Conservation (phyloP, 2,797 vertebrate genomes). For the Anisognathus igniventris region DNA sequence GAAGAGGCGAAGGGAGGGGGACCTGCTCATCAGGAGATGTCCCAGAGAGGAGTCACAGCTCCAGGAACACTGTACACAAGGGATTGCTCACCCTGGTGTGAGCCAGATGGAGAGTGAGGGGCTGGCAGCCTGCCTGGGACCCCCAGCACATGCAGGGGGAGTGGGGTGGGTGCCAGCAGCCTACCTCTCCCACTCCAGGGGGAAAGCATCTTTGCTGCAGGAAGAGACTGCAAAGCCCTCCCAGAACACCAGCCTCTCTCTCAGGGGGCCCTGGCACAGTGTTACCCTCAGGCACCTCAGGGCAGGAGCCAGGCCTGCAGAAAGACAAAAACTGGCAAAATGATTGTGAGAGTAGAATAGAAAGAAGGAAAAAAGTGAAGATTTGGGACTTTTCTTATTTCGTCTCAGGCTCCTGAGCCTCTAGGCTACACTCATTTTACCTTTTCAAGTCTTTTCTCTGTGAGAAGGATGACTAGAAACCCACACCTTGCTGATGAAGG, state of each 20-base stretch:
- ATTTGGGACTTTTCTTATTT: neutral
- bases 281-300: neutral
- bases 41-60: neutral
- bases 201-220: neutral
- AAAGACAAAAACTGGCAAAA: neutral
- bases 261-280: neutral
- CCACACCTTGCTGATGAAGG: neutral
- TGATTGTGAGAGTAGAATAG: neutral
- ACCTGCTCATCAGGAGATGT: neutral
- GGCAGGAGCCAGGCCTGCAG: neutral
- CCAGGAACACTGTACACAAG: neutral
- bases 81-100: neutral
- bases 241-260: neutral
- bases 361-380: neutral
- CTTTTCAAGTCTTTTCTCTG: neutral
- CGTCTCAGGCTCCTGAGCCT: neutral
- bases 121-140: neutral
- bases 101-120: neutral
- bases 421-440: neutral
- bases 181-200: rapidly evolving
- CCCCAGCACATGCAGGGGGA: rapidly evolving
- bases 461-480: neutral
- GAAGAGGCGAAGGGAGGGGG: neutral
- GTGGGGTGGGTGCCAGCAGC: neutral
- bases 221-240: neutral